A percentile compares a stretch with the other conserved stretches of the same genome.
Conservation (phyloP, 2,113 vertebrate species). For the Misgurnus mizolepis region DNA sequence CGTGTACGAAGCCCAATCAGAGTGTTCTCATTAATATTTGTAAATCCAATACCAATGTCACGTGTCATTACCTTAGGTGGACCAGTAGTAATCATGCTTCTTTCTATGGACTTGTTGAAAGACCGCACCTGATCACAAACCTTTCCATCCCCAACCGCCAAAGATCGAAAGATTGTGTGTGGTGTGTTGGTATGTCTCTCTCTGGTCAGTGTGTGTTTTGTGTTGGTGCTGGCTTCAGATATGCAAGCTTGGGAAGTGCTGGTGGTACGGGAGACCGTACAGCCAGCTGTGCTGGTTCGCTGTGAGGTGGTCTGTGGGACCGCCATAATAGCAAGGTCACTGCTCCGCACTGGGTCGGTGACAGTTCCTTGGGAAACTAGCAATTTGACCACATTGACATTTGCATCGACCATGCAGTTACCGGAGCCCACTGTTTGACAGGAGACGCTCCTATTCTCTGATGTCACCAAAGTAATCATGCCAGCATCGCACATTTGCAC, state of each 20-base stretch:
- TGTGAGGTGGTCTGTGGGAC: constrained; percentile 75
- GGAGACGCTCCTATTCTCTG: constrained; percentile 37
- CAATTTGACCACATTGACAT: constrained; percentile 67
- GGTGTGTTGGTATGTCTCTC: constrained; percentile 87
- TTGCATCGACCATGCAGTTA: constrained; percentile 77
- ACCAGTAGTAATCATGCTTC: constrained; percentile 12
- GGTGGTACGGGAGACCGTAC: constrained; percentile 77
- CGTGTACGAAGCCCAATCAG: constrained; percentile 90
- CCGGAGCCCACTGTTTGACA: constrained; percentile 80
- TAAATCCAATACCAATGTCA: constrained; percentile 85
- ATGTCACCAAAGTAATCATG: constrained; percentile 75
- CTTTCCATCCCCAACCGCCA: constrained; percentile 83
- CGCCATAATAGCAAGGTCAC: constrained; percentile 76
- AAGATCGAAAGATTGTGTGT: constrained; percentile 69
- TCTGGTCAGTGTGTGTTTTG: constrained; percentile 72
- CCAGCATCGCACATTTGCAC: constrained; percentile 70
- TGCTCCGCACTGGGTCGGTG: constrained; percentile 73
- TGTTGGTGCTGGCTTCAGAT: constrained; percentile 81
- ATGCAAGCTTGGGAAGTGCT: constrained; percentile 71
- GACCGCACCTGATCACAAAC: constrained; percentile 78
- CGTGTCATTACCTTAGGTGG: constrained; percentile 73
- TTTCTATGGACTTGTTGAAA: constrained; percentile 67
- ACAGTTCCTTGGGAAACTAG: constrained; percentile 67
- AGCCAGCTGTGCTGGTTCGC: constrained; percentile 77
- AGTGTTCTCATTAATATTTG: constrained; percentile 86